Evolutionary conservation across 2,113 vertebrate species (phyloP).

Genomic region (Lepisosteus oculatus): DNA sequence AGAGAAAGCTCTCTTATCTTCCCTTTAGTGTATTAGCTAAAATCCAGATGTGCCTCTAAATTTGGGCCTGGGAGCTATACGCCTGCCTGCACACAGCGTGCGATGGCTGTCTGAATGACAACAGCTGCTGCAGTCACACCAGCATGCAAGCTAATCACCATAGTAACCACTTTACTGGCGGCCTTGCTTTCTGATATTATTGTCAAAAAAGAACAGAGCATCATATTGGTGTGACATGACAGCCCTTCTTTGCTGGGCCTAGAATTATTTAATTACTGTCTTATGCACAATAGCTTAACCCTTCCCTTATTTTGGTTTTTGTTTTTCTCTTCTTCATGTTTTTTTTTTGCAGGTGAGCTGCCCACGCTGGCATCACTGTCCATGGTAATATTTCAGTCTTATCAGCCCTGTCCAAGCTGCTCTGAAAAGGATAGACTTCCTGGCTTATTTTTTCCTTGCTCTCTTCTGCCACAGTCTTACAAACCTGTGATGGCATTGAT

Average conservation of each 20-base stretch:
- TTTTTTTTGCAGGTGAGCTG: too few species aligned
- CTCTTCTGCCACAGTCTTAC: neutral
- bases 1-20: neutral
- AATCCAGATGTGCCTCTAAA: constrained; percentile 5
- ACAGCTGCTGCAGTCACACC: constrained; percentile 3
- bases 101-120: neutral
- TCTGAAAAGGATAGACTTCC: neutral
- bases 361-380: too few species aligned
- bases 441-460: neutral
- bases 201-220: neutral
- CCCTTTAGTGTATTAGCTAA: neutral
- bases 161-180: constrained; percentile 2
- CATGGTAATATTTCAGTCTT: neutral
- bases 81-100: neutral
- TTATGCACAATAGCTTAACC: too few species aligned
- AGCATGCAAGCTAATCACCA: neutral
- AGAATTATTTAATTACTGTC: neutral
- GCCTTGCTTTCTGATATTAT: constrained; percentile 2
- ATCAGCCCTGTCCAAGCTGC: neutral
- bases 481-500: neutral
- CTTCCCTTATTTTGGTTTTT: too few species aligned
- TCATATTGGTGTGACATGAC: neutral
- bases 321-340: too few species aligned
- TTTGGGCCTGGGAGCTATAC: neutral
- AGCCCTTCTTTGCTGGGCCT: neutral